phyloP scores from a whole-genome alignment of 1,140 invertebrate species.

The Camponotus floridanus region DNA sequence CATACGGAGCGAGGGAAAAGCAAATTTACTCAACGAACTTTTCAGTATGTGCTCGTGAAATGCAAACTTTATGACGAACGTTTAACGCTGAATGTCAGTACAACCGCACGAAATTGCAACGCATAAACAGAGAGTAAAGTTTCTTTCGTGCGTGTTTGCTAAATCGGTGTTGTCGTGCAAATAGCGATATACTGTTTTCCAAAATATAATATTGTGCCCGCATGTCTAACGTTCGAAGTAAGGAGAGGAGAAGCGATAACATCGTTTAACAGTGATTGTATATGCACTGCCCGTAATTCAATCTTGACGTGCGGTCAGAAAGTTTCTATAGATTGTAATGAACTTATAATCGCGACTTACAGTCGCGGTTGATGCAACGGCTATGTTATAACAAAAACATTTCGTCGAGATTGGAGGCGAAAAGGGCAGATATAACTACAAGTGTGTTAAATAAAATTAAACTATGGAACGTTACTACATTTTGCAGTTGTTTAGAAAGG shows the following conservation, averaged over 20 bases:
- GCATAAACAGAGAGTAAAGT: constrained; percentile 35
- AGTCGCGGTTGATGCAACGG: neutral
- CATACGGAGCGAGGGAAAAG: constrained; percentile 10
- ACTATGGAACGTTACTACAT: neutral
- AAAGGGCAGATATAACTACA: neutral
- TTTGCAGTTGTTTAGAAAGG: neutral
- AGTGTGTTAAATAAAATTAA: neutral
- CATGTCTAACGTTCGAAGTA: neutral
- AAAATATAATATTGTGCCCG: neutral
- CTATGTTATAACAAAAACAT: constrained; percentile 13
- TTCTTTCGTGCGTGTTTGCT: constrained; percentile 22
- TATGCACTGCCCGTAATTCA: constrained; percentile 29
- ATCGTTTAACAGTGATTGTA: constrained; percentile 32
- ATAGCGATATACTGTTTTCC: neutral
- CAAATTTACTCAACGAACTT: constrained; percentile 49
- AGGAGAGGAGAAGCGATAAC: neutral
- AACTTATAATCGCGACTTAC: neutral
- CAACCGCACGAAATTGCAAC: neutral
- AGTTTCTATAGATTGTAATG: constrained; percentile 19
- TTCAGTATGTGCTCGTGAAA: constrained; percentile 1
- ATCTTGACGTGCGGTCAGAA: constrained; percentile 18
- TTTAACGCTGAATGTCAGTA: neutral
- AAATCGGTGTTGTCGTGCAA: neutral
- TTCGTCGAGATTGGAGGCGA: constrained; percentile 12
- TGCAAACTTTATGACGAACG: constrained; percentile 14